Base-by-base conservation (phyloP, 2,113 vertebrate genomes). In the Zingel zingel region DNA sequence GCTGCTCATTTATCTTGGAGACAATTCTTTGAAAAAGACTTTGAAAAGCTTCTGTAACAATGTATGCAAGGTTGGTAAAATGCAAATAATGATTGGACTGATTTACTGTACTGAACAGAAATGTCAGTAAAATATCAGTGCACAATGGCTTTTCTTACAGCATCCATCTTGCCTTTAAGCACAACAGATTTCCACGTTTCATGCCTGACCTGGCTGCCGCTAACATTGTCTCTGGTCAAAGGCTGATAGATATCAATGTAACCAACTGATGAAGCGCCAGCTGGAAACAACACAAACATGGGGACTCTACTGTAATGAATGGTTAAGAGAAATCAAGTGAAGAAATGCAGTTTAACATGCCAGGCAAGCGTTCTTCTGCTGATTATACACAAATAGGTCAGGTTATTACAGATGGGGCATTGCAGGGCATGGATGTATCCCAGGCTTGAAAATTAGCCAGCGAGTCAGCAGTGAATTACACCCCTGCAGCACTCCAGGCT, bases 321-420 rank as follows among this genome's bases (percentile, higher is more conserved):
- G 43, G 19, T 18, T 39, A 19, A 19, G 53, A 83, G 69, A 16
- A 79, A 57, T 63, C 3, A 33, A 80, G 83, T 71, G 59, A 81
- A 82, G 62, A 77, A 81, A 70, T 0, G 27, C 71, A n/a, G 27
- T 81, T 68, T 3, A 58, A 82, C 53, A 43, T 69, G 73, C 58
- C 19, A 4, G 74, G 58, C 25, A 25, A 27, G 71, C 43, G 1
- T 74, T 82, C 68, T 51, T 74, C 79, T 5, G 16, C 61, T 53
- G 74, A 89, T 79, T 63, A 33, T 27, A 78, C 84, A 81, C 84
- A 90, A 77, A 81, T 84, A 79, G 82, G 87, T 87, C 78, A 90
- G 10, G 39, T 51, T 45, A 48, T 71, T 80, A 67, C 82, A 85
- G 88, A 84, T 74, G 79, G 74, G 67, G 50, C 71, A 65, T 77